Base-by-base conservation (phyloP, 2,888 invertebrate genomes). In the Dendrolimus pini region DNA sequence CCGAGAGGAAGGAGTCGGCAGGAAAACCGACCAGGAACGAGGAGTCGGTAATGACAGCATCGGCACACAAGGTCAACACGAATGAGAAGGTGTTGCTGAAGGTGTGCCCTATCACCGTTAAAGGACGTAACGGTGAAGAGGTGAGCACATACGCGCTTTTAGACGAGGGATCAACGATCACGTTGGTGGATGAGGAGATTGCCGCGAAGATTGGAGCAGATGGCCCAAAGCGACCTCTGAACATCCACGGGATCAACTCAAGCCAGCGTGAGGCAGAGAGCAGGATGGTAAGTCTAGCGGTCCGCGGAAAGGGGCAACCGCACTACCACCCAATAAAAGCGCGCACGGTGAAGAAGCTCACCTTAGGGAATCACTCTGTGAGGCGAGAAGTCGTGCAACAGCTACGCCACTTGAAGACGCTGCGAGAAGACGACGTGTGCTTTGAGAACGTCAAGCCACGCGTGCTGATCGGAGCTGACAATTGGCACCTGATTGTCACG, bases 91-190 rank as follows among this genome's bases (percentile, higher is more conserved):
- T 47, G 9, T 12, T 47, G 2, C 52, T 60, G 41, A 60, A 60
- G 52, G 52, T 62, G n/a, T 41, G 55, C 7, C 59, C 60, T 0
- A 57, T 63, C 0, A 52, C n/a, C 1, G 47, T 62, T 1, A 41
- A 42, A 7, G 62, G 64, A 9, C 64, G 61, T 0, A 13, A 12
- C 12, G 64, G 60, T 7, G 52, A 9, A 9, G 2, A 13, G 10
- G 30, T 30, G 30, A 47, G 58, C 9, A 56, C 59, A 0, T 57
- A 58, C 14, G 65, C 65, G 0, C 54, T 62, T 0, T 41, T 63
- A 42, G 62, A 62, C 41, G 64, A 64, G 9, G 64, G 64, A 1
- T 57, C 58, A 9, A 64, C 64, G 1, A 52, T 57, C 6, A 60
- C 63, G 1, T 14, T 64, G 0, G 55, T 61, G 7, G 59, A 59